Conservation (phyloP, 2,888 invertebrate species). For the Hylaea fasciaria region DNA sequence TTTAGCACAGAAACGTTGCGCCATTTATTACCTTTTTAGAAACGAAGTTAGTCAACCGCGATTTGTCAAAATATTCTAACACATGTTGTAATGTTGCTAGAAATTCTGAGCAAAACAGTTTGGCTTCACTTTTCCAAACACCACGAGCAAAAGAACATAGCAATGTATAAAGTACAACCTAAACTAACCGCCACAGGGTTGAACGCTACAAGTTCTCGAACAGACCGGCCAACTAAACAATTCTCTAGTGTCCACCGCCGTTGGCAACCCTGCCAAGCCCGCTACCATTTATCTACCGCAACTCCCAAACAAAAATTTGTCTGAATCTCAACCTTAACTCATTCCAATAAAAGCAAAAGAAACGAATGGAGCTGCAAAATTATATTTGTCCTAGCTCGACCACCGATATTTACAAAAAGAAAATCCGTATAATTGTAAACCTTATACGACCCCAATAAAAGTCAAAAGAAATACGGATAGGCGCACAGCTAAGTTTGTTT, state of each 20-base stretch:
- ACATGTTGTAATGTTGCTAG: background rate
- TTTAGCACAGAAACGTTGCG: too few species aligned
- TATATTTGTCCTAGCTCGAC: conserved; percentile 36
- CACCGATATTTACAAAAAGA: background rate
- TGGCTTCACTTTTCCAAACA: conserved; percentile 23
- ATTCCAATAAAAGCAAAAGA: conserved; percentile 3
- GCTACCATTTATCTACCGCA: conserved; percentile 50
- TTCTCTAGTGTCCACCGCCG: conserved; percentile 70
- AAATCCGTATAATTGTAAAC: background rate
- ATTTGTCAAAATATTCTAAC: background rate
- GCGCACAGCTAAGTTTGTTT: conserved; percentile 38
- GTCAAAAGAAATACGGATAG: background rate
- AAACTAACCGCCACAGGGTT: conserved; percentile 43
- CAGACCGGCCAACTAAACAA: conserved; percentile 73
- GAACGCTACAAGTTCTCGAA: conserved; percentile 45
- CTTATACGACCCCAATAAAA: conserved; percentile 2
- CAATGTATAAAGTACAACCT: conserved; percentile 48
- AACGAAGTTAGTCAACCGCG: too few species aligned
- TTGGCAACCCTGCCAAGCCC: conserved; percentile 71
- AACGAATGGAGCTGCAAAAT: conserved; percentile 6
- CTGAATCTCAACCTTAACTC: conserved; percentile 8
- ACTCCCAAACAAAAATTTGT: conserved; percentile 4
- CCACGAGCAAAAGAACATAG: conserved; percentile 29
- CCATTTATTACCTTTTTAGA: too few species aligned
- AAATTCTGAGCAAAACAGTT: conserved; percentile 17